phyloP scores from a whole-genome alignment of 2,113 vertebrate species.

The Nyctibius bracteatus region DNA sequence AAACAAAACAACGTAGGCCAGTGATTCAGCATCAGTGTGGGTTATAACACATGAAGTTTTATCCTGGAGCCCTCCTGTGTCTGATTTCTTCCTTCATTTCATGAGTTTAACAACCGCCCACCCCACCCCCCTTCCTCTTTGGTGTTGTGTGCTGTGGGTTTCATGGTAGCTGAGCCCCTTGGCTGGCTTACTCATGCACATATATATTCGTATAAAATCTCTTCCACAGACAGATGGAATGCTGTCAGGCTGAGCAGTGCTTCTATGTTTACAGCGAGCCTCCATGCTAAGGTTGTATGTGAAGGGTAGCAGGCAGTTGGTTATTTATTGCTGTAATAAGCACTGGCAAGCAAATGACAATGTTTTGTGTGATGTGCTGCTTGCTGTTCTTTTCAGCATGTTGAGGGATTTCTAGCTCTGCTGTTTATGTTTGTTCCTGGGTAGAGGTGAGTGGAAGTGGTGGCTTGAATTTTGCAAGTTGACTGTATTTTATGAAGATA shows the following conservation, averaged over 20 bases:
- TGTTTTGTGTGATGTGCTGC: background rate
- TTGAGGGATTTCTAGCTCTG: background rate
- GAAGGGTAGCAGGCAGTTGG: background rate
- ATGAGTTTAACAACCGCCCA: background rate
- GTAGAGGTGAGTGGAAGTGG: background rate
- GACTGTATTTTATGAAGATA: background rate
- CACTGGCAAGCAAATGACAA: background rate
- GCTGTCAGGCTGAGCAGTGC: background rate
- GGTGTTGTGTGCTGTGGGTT: background rate
- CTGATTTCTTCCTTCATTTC: background rate
- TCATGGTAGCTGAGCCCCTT: background rate
- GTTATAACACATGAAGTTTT: background rate
- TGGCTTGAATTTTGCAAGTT: background rate
- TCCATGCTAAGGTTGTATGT: background rate
- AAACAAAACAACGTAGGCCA: background rate
- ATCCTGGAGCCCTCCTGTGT: background rate
- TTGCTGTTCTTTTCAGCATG: background rate
- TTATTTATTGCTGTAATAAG: background rate
- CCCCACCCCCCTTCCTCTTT: background rate
- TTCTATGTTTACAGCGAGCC: background rate
- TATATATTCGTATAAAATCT: background rate
- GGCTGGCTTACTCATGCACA: background rate
- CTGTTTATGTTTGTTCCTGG: background rate
- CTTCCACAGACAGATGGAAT: background rate
- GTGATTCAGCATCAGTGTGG: slow-evolving; percentile 41